A percentile compares a stretch with the other conserved stretches of the same genome.
Conservation (phyloP, 2,113 vertebrate genomes). For the Strix aluco region DNA sequence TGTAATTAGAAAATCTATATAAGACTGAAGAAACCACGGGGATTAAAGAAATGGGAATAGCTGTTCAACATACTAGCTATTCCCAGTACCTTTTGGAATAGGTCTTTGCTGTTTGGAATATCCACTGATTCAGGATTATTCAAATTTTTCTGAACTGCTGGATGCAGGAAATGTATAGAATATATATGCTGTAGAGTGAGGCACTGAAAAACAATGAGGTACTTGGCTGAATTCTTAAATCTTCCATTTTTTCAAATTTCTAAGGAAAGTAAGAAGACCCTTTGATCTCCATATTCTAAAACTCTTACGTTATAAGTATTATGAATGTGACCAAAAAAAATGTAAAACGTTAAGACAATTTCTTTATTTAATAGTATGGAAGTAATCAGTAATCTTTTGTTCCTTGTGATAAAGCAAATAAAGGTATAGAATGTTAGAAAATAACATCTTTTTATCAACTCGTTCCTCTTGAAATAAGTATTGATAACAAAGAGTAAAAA, state of each 20-base stretch:
- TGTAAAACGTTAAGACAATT: not conserved
- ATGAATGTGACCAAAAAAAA: not conserved
- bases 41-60: not conserved
- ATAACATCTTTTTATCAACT: not conserved
- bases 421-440: not conserved
- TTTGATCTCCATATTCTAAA: not conserved
- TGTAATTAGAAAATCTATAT: not conserved
- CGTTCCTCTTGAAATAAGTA: not conserved
- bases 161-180: not conserved
- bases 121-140: not conserved
- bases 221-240: not conserved
- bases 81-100: not conserved
- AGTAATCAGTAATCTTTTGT: not conserved
- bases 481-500: not conserved
- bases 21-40: not conserved
- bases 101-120: not conserved
- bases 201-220: not conserved
- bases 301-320: not conserved
- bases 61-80: not conserved
- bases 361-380: not conserved
- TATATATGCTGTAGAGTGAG: not conserved
- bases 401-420: not conserved
- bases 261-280: not conserved
- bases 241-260: not conserved
- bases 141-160: not conserved